Base-by-base conservation (phyloP, 2,888 invertebrate genomes). In the Bombyx huttoni region DNA sequence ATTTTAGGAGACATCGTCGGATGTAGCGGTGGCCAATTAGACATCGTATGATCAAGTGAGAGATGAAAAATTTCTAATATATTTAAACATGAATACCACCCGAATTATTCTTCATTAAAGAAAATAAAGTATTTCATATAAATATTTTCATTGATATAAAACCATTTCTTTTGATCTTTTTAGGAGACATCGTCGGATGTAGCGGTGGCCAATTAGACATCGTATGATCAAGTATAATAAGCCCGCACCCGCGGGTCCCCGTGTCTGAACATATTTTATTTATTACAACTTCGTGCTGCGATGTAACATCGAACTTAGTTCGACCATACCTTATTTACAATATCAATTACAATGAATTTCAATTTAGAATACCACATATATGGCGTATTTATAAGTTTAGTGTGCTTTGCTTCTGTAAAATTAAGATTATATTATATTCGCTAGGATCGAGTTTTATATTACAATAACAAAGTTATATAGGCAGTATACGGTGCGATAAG, bases 401-500 rank as follows among this genome's bases (percentile, higher is more conserved):
- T 80, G 83, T 86, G 88, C 86, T 87, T 87, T 86, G 88, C 87
- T 88, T 87, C 75, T 81, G 75, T 84, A 82, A 78, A 82, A 80
- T 81, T 86, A 87, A 81, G 85, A 82, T 84, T 85, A 83, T 77
- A 78, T 77, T 84, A 81, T 85, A 86, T 85, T 84, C 78, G 81
- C 80, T 85, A 85, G 81, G 78, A 77, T 75, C 77, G 82, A 84
- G 79, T 80, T 77, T 79, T 75, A 81, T 82, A 78, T 82, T 74
- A 74, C 78, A 78, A 77, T 86, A 84, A 86, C 79, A 81, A 86
- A 86, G 85, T 87, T 86, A 85, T 83, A 82, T 87, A 86, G 81
- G 80, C 87, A 85, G 88, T 86, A 85, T 84, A 85, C 86, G 88
- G 88, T 88, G 88, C 88, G 88, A 83, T 84, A 81, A 84, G 86